Evolutionary conservation across 2,113 vertebrate genomes (phyloP), one percentile per base, ranked within the genome.

Genomic region (Gymnogyps californianus): DNA sequence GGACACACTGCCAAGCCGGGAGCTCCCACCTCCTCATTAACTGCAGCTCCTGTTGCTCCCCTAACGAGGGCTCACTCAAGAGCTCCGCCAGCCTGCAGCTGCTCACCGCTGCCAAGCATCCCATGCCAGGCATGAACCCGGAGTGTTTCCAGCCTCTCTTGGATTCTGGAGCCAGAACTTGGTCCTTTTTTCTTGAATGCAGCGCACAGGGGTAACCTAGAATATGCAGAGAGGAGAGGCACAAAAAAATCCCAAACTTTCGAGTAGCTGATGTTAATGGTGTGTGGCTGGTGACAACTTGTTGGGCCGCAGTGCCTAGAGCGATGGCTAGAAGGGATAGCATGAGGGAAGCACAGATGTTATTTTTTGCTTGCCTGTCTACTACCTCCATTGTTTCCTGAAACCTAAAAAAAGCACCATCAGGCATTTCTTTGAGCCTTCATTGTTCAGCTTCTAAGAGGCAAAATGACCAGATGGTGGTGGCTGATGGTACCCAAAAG

Each of bases 21-120:
- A 80, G 40, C 44, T 89, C 79, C 54, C 87, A 94, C 44, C 71
- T 89, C 79, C 89, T 92, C 91, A 89, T 92, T 86, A 95, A 54
- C 65, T 59, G 52, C 89, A 61, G 61, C 52, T 95, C 91, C 78
- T 29, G 1, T 24, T 61, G 64, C 46, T 85, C 22, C 61, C 20
- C 38, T 83, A 92, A 86, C 1, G 13, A 90, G 66, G 29, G 29
- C 54, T 92, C 0, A 0, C 66, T 38, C 38, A 20, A 44, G 79
- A 80, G 57, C n/a, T 40, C 25, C 7, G n/a, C 42, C 80, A 83
- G 46, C 71, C 52, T 47, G 54, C 8, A 6, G 36, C 59, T 66
- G 83, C 64, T 88, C 51, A 16, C 51, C 4, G 3, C 80, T 75
- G 52, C 75, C 75, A 54, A 40, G 24, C 32, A 67, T 49, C 66